These are phyloP conservation scores for Sialis lutaria DNA, from an alignment of 2,888 invertebrate species.

Conservation along the genomic window DNA sequence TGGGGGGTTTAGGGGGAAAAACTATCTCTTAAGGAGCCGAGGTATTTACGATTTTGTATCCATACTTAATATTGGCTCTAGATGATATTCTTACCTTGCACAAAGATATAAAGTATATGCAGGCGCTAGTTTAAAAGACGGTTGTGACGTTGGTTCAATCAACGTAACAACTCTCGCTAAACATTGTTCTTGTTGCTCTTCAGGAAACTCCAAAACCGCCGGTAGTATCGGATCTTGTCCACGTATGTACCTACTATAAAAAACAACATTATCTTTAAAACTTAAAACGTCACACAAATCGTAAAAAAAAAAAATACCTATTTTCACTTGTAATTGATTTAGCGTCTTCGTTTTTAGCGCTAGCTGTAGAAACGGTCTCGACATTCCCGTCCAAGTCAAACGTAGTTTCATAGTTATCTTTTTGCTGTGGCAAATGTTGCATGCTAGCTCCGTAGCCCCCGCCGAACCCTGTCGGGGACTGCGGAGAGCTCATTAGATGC, in stretches of 20 bases:
- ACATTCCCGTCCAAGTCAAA: conserved; percentile 85
- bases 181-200: conserved; percentile 87
- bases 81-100: conserved; percentile 38
- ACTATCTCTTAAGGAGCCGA: no score
- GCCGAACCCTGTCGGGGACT: no score
- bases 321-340: conserved; percentile 50
- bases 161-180: conserved; percentile 75
- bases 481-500: no score
- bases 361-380: conserved; percentile 78
- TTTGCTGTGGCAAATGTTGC: conserved; percentile 17
- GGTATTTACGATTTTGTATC: no score
- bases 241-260: conserved; percentile 31
- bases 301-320: conserved; percentile 39
- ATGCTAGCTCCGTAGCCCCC: conserved; percentile 20
- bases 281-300: not conserved
- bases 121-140: conserved; percentile 89
- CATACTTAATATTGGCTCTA: no score
- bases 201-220: conserved; percentile 86
- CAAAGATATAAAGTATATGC: conserved; percentile 94
- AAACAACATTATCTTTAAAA: no score
- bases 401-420: conserved; percentile 67
- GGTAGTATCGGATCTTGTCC: conserved; percentile 84
- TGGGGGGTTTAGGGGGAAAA: no score
- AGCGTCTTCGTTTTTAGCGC: conserved; percentile 50
- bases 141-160: conserved; percentile 63